Evolutionary conservation across 2,113 vertebrate species (phyloP).

Genomic region (Aegotheles bennettii): DNA sequence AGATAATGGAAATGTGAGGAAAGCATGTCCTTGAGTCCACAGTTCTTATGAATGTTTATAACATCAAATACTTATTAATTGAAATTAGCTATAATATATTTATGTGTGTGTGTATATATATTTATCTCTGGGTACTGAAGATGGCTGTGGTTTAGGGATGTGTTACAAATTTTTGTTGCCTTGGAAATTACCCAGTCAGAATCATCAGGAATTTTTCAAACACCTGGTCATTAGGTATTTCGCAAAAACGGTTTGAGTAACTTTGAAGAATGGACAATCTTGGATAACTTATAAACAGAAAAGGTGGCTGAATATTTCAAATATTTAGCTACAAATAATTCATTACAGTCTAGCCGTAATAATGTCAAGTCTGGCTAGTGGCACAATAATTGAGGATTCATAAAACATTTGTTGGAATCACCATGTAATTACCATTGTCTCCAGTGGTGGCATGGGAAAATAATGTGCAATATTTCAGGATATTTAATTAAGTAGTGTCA

Average conservation of each 20-base stretch:
- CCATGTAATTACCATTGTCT: constrained; percentile 46
- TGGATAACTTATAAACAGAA: not conserved
- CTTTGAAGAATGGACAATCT: not conserved
- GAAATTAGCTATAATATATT: not conserved
- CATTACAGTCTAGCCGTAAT: not conserved
- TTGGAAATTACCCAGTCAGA: not conserved
- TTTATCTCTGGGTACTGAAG: not conserved
- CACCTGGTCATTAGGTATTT: not conserved
- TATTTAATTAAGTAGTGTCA: constrained; percentile 62
- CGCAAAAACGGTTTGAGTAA: not conserved
- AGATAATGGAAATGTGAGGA: not conserved
- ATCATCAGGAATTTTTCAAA: not conserved
- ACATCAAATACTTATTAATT: not conserved
- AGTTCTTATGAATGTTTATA: not conserved
- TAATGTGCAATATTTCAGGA: constrained; percentile 54
- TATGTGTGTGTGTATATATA: not conserved
- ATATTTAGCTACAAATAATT: constrained; percentile 5
- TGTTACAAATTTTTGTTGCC: not conserved
- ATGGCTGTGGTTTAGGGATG: not conserved
- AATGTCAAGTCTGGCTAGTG: not conserved
- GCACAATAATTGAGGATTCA: constrained; percentile 39
- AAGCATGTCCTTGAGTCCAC: not conserved
- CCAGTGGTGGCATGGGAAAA: constrained; percentile 16
- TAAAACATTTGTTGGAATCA: constrained; percentile 34
- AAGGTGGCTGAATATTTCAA: not conserved